Evolutionary conservation across 2,888 invertebrate genomes (phyloP).

Genomic region (Petrolisthes cinctipes): DNA sequence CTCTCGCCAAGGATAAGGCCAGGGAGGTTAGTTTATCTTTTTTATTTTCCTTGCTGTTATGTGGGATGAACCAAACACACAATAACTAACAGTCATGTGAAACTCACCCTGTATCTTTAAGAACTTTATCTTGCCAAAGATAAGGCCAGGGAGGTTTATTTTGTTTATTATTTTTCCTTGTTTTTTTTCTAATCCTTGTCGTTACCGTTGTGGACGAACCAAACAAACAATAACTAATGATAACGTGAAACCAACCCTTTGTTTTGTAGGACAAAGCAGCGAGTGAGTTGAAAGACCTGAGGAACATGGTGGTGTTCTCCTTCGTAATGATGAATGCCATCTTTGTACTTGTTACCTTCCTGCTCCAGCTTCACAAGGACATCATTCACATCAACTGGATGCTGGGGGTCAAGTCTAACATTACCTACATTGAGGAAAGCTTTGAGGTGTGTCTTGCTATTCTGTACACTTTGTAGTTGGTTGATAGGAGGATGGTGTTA

Average conservation of each 20-base stretch:
- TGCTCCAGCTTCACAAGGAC: conserved; percentile 73
- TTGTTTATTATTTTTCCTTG: not conserved
- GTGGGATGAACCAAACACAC: too few relatives aligned
- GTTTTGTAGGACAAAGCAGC: conserved; percentile 66
- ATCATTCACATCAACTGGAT: conserved; percentile 75
- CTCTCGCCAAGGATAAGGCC: conserved; percentile 91
- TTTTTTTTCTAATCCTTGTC: too few relatives aligned
- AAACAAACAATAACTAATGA: too few relatives aligned
- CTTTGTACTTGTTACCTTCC: conserved; percentile 73
- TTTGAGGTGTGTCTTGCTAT: conserved; percentile 55
- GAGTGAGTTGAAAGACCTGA: conserved; percentile 70
- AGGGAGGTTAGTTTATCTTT: conserved; percentile 79
- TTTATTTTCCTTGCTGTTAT: not conserved
- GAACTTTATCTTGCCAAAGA: conserved; percentile 81
- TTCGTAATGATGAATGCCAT: conserved; percentile 75
- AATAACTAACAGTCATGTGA: too few relatives aligned
- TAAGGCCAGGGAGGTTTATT: conserved; percentile 85
- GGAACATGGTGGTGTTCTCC: conserved; percentile 71
- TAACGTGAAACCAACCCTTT: too few relatives aligned
- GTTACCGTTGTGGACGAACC: too few relatives aligned
- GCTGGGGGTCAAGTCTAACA: conserved; percentile 69
- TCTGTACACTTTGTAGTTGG: too few relatives aligned
- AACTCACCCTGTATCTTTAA: too few relatives aligned
- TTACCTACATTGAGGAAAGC: conserved; percentile 65
- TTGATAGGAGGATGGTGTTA: too few relatives aligned